Conservation (phyloP, 1,140 invertebrate species). For the Drosophila takahashii region DNA sequence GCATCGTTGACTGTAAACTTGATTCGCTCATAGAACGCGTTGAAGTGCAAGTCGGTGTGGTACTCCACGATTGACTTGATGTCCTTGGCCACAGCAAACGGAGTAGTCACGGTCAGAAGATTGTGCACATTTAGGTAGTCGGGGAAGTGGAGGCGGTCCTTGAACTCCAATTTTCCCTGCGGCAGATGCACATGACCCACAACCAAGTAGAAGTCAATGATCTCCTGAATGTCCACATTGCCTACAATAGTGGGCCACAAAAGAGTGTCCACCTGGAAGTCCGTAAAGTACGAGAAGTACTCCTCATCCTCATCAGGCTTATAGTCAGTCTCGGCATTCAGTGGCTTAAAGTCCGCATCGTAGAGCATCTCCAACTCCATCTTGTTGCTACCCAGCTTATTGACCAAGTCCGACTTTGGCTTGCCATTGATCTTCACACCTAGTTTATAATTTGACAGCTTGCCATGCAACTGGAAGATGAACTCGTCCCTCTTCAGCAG, state of each 20-base stretch:
- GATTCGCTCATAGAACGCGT: constrained; percentile 85
- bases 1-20: constrained; percentile 85
- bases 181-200: constrained; percentile 85
- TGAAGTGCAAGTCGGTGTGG: constrained; percentile 85
- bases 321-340: constrained; percentile 56
- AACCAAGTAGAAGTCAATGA: constrained; percentile 86
- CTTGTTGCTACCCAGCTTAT: constrained; percentile 67
- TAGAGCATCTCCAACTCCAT: constrained; percentile 67
- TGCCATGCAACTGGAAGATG: constrained; percentile 89
- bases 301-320: constrained; percentile 77
- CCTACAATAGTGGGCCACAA: constrained; percentile 88
- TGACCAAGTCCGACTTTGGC: constrained; percentile 85
- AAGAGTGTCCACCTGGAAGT: constrained; percentile 87
- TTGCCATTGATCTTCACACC: constrained; percentile 86
- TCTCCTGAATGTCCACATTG: constrained; percentile 86
- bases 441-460: constrained; percentile 88
- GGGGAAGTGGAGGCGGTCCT: constrained; percentile 85
- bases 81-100: constrained; percentile 87
- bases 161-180: constrained; percentile 86
- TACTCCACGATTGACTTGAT: constrained; percentile 87
- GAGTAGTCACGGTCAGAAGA: constrained; percentile 87
- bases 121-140: constrained; percentile 89
- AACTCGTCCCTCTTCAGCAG: constrained; percentile 87
- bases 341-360: constrained; percentile 73
- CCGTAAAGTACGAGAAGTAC: constrained; percentile 86